Evolutionary conservation across 1,140 invertebrate genomes (phyloP).

Genomic region (Ectropis grisescens): DNA sequence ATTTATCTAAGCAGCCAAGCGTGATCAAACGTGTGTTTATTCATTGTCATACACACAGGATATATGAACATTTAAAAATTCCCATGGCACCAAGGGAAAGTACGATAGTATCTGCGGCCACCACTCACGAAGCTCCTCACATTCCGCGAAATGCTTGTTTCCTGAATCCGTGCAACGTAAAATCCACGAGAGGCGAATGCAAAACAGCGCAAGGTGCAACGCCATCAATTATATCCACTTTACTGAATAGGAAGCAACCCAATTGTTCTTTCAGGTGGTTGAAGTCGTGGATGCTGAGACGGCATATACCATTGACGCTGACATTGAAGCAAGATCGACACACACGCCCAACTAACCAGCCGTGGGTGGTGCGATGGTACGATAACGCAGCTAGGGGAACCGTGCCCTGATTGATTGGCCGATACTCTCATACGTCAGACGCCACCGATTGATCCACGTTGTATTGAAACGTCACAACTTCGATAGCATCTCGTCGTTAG

Average conservation of each 20-base stretch:
- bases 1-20: no score
- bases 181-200: slow-evolving; percentile 4
- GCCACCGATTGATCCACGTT: slow-evolving; percentile 30
- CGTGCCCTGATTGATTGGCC: slow-evolving; percentile 8
- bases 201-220: slow-evolving; percentile 1
- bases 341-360: slow-evolving; percentile 8
- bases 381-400: slow-evolving; percentile 8
- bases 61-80: no score
- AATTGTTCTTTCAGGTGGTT: background rate
- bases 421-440: slow-evolving; percentile 21
- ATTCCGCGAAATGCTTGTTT: slow-evolving; percentile 15
- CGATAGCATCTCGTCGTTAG: slow-evolving; percentile 60
- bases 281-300: no score
- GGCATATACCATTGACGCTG: no score
- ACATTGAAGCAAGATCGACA: no score
- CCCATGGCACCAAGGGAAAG: slow-evolving; percentile 17
- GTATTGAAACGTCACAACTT: slow-evolving; percentile 60
- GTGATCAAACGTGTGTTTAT: no score
- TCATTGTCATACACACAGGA: no score
- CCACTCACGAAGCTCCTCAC: slow-evolving; percentile 21
- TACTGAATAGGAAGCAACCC: background rate
- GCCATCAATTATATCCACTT: no score
- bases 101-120: slow-evolving; percentile 20
- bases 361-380: slow-evolving; percentile 10
- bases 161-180: background rate